Percentiles rank a stretch among this genome's conserved stretches.
Evolutionary conservation across 2,113 vertebrate species (phyloP).

Genomic region (Lepisosteus osseus): DNA sequence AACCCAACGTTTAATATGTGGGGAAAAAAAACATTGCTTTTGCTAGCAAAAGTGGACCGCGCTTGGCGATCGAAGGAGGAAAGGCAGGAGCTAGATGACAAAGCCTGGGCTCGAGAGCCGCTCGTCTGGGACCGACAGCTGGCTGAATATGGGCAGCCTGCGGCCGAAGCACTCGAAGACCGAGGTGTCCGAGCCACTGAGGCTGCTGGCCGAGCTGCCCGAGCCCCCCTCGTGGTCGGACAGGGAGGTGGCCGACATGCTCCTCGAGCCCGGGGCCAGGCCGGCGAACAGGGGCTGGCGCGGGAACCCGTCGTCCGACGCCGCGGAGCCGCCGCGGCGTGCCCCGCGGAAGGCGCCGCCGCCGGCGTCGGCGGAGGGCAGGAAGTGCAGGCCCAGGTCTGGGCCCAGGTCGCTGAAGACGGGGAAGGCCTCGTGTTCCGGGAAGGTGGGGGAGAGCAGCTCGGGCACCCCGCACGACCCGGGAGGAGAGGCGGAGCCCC

Average conservation of each 20-base stretch:
- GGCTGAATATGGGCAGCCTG: conserved; percentile 84
- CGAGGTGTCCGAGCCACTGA: conserved; percentile 74
- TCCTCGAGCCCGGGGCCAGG: conserved; percentile 47
- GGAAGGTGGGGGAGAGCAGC: conserved; percentile 56
- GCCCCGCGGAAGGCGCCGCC: conserved; percentile 57
- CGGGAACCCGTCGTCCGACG: conserved; percentile 2
- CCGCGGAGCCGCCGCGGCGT: conserved; percentile 46
- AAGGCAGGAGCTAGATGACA: conserved; percentile 40
- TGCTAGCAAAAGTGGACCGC: too few species aligned
- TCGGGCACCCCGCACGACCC: conserved; percentile 57
- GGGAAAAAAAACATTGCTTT: neutral
- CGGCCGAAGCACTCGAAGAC: conserved; percentile 53
- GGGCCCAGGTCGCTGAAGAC: conserved; percentile 40
- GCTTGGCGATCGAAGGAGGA: neutral
- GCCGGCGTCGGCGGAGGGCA: conserved; percentile 64
- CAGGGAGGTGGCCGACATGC: conserved; percentile 76
- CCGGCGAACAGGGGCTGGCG: conserved; percentile 26
- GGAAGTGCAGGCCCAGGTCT: conserved; percentile 56
- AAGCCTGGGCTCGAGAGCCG: conserved; percentile 34
- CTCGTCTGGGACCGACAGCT: conserved; percentile 75
- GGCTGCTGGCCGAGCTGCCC: conserved; percentile 71
- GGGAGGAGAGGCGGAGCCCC: conserved; percentile 54
- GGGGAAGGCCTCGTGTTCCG: conserved; percentile 48
- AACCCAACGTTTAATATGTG: conserved; percentile 9
- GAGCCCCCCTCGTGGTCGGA: conserved; percentile 74